A percentile compares a stretch with the other conserved stretches of the same genome.
Evolutionary conservation across 2,888 invertebrate genomes (phyloP).

Genomic region (Drosophila pegasa): DNA sequence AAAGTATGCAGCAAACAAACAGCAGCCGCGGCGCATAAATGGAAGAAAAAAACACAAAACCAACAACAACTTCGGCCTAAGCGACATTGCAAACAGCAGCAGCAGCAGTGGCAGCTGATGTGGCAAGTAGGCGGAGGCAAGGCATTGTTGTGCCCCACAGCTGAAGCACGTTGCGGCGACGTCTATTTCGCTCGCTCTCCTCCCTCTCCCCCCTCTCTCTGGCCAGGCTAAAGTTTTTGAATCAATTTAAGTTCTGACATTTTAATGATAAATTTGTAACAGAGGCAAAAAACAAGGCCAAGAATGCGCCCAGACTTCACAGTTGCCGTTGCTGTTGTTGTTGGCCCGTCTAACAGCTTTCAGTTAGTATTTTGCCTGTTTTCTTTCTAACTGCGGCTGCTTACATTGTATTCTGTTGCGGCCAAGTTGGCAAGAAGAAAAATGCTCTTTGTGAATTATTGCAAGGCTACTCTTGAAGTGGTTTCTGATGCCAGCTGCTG

Average conservation of each 20-base stretch:
- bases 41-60: slow-evolving; percentile 18
- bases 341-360: slow-evolving; percentile 33
- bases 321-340: slow-evolving; percentile 10
- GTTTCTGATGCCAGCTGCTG: slow-evolving; percentile 28
- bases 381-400: slow-evolving; percentile 14
- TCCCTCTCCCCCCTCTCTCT: not conserved
- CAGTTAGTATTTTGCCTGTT: slow-evolving; percentile 22
- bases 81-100: slow-evolving; percentile 47
- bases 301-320: slow-evolving; percentile 41
- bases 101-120: slow-evolving; percentile 9
- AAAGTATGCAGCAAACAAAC: slow-evolving; percentile 70
- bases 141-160: slow-evolving; percentile 43
- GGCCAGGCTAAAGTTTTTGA: slow-evolving; percentile 68
- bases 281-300: slow-evolving; percentile 61
- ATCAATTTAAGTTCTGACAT: slow-evolving; percentile 80
- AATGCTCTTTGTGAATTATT: slow-evolving; percentile 67
- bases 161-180: slow-evolving; percentile 22
- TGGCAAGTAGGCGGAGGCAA: slow-evolving; percentile 24
- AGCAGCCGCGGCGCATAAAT: slow-evolving; percentile 33
- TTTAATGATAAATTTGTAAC: slow-evolving; percentile 80
- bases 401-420: slow-evolving; percentile 25
- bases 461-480: slow-evolving; percentile 42
- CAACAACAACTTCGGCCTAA: slow-evolving; percentile 55
- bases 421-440: slow-evolving; percentile 37
- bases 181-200: slow-evolving; percentile 14